Percentiles rank a stretch among this genome's conserved stretches.
Conservation (phyloP, 2,113 vertebrate species). For the Stomatorhinus ivindoensis region DNA sequence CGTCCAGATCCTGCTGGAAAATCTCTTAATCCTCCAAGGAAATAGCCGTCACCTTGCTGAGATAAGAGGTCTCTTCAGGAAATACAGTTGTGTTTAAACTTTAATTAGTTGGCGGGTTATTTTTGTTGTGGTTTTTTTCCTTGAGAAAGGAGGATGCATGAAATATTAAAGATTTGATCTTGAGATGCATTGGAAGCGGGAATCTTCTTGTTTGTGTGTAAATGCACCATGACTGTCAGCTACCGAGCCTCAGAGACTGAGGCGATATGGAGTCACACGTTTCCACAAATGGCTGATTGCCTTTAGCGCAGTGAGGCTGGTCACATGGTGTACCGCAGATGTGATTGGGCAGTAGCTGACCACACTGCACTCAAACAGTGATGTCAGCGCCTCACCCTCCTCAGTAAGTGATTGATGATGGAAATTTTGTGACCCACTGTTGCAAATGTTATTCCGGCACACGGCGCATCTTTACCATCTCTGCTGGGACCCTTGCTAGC, state of each 20-base stretch:
- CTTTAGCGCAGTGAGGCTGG: background rate
- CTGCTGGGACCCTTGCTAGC: background rate
- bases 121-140: constrained; percentile 32
- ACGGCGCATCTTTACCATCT: background rate
- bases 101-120: constrained; percentile 40
- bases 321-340: background rate
- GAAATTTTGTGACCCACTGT: background rate
- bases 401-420: background rate
- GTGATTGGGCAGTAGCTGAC: background rate
- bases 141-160: constrained; percentile 30
- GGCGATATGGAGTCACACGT: background rate
- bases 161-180: constrained; percentile 32
- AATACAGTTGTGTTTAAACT: constrained; percentile 45
- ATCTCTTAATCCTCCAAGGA: background rate
- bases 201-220: background rate
- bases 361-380: background rate
- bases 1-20: background rate
- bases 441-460: background rate
- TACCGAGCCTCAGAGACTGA: background rate
- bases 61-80: constrained; percentile 25
- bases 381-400: background rate
- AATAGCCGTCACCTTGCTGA: constrained; percentile 20
- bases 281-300: background rate
- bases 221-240: background rate
- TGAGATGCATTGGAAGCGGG: background rate